Evolutionary conservation across 2,113 vertebrate genomes (phyloP), one percentile per base, ranked within the genome.

Genomic region (Datnioides undecimradiatus): DNA sequence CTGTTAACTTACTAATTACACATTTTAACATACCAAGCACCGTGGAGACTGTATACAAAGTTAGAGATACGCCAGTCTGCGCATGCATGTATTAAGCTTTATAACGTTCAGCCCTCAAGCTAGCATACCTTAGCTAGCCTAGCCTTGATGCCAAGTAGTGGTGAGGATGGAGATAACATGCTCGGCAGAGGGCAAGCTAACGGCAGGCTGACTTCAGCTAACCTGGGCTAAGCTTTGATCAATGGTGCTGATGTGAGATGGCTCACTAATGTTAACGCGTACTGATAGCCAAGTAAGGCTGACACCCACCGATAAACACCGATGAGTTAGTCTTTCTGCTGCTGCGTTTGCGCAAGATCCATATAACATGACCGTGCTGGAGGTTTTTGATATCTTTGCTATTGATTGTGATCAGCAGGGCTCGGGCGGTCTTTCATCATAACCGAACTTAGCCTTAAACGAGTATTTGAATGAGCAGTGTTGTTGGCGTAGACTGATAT

Each of bases 121-220:
- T 83, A 82, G 75, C 71, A 52, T 19, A 31, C 4, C n/a, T 10
- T 34, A 36, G 76, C 73, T 89, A 85, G 73, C 73, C 8, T 82
- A 80, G 81, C 79, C 8, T 59, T 31, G 58, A 23, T 72, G 52
- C 25, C 31, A 13, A 38, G 17, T 9, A 79, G 43, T 21, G 8
- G 49, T 14, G 54, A 43, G 41, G 73, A 80, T 68, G 52, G 36
- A 17, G 69, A 48, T 60, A 14, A 41, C 57, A 72, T 40, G 66
- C 49, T 43, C 19, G 40, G 46, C 33, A 31, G 49, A 31, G 17
- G 25, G 51, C 66, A 64, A 41, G 79, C 74, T 70, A 17, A n/a
- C 34, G n/a, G 31, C 4, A 43, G 9, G 45, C 64, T 71, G 57
- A 51, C 77, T 29, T 8, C 0, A 4, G 69, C 64, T 52, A 60